Base-by-base conservation (phyloP, 2,888 invertebrate species). In the Venusia cambrica region DNA sequence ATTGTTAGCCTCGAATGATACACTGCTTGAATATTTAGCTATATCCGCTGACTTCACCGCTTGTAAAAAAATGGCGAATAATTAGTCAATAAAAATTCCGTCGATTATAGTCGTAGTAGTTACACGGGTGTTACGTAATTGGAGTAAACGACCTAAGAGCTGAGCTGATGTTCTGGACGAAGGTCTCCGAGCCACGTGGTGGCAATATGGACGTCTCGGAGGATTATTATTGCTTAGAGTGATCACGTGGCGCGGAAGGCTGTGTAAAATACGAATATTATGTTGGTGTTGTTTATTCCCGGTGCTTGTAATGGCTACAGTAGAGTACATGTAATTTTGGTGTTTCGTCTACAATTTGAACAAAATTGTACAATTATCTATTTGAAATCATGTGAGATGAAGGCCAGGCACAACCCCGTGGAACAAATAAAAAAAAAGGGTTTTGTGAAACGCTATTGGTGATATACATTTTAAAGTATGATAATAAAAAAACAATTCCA, bases 51-150 rank as follows among this genome's bases (percentile, higher is more conserved):
- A 84, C 77, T 84, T 84, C 84, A 84, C 76, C 76, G 71, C 72
- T 64, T 74, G 73, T 73, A 83, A 84, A 84, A n/a, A 84, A 84
- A 80, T 77, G 64, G 69, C 75, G 79, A 84, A 85, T 85, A 85
- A 85, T 85, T 85, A 85, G 83, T 81, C 83, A 80, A 87, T 87
- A 85, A 84, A 87, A 85, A 85, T 87, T 85, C 87, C 81, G 73
- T 60, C 80, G 79, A 83, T 87, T 84, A 80, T 80, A 75, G 73
- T 68, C 72, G 57, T 63, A 62, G 62, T 62, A 70, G 77, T 80
- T 81, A 81, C 80, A 80, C 78, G 79, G 73, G 74, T 72, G 81
- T 87, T 87, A 74, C 85, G 85, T 83, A 85, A 87, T 77, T 81
- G 79, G 79, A 83, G 85, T 87, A 83, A 85, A 87, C 52, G 87